Conservation (phyloP, 2,888 invertebrate species). For the Chaetoderma sp. region DNA sequence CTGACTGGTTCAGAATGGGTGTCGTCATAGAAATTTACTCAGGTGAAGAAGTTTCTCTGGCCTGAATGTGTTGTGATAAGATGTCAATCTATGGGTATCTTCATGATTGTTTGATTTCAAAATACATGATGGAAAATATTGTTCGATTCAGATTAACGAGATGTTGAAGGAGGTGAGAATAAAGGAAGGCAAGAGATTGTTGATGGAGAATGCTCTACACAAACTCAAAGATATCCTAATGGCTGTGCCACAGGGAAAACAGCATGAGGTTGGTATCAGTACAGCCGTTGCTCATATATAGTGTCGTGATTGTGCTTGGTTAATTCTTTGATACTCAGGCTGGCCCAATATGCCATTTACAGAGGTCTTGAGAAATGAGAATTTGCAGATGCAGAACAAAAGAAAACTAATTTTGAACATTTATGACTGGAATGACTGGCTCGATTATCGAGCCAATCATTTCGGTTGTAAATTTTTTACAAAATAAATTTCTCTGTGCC, state of each 20-base stretch:
- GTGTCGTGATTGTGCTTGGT: neutral
- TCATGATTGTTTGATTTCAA: no score
- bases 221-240: constrained; percentile 42
- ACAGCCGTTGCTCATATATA: neutral
- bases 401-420: neutral
- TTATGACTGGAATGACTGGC: neutral
- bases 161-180: constrained; percentile 55
- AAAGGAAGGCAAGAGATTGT: constrained; percentile 43
- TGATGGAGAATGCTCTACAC: constrained; percentile 44
- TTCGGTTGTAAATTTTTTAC: no score
- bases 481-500: no score
- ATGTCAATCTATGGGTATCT: no score
- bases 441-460: no score
- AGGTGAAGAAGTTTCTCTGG: no score
- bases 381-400: neutral
- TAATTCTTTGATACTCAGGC: neutral
- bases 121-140: no score
- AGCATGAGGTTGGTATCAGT: constrained; percentile 44
- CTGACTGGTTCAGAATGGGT: no score
- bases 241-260: constrained; percentile 42
- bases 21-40: no score
- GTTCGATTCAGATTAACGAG: constrained; percentile 52
- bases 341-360: neutral
- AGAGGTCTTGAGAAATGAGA: neutral
- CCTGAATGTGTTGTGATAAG: no score